Base-by-base conservation (phyloP, 2,113 vertebrate species). In the Motacilla alba region DNA sequence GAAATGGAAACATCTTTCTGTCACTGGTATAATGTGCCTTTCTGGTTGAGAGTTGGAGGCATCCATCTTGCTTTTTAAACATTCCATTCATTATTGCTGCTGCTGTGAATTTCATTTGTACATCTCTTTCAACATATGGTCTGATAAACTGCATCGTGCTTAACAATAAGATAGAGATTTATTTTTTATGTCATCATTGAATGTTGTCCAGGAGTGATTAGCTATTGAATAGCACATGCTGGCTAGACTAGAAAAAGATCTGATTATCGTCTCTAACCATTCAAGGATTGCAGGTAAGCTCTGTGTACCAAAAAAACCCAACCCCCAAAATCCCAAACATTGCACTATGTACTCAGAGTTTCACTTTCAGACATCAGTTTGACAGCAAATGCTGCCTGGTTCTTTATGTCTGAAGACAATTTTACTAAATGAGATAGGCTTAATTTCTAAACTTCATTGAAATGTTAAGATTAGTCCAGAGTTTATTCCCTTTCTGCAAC, bases 1-100 rank as follows among this genome's bases (percentile, higher is more conserved):
- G 63, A 89, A 85, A 83, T 88, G 82, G 79, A 94, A 95, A 83
- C 52, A 31, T 90, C 50, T 82, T 95, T 95, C 73, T 76, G 73
- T 90, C 58, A 18, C 64, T 82, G 50, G 58, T 73, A 66, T 84
- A 89, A 74, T 70, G n/a, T 4, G 7, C 35, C 43, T 66, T 90
- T 91, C 47, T 89, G 27, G 20, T 35, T 67, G 83, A 64, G 80
- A 90, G 39, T 37, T 37, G 62, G 69, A 91, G 75, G 64, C 1
- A 3, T 63, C 44, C 35, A 35, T 74, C 79, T 81, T 73, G 46
- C 68, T 87, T 89, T 87, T 84, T 72, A 60, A 82, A 56, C 28
- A 66, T 66, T 19, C 28, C 13, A 2, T 69, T 93, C 18, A 46
- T 93, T 87, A 78, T 62, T 84, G 84, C 85, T 89, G 62, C 58